phyloP scores from a whole-genome alignment of 2,113 vertebrate genomes.

The Xiphophorus maculatus region DNA sequence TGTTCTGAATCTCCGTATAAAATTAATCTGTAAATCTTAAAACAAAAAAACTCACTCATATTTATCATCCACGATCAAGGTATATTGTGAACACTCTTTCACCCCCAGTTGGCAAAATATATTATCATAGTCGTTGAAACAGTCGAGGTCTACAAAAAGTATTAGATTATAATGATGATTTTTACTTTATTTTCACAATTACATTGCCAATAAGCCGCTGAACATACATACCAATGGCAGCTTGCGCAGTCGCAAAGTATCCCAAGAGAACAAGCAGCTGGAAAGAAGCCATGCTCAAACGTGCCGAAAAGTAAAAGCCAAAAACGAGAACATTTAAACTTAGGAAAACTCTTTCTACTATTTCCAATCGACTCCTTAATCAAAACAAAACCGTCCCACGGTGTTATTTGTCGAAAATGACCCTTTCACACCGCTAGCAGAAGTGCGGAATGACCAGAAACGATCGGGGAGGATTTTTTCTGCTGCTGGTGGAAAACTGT shows the following conservation, averaged over 20 bases:
- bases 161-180: not conserved
- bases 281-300: not conserved
- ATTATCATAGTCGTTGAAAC: constrained; percentile 44
- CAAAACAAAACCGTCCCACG: not conserved
- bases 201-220: accelerated
- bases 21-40: not conserved
- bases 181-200: not conserved
- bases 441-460: not conserved
- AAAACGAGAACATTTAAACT: not conserved
- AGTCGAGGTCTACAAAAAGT: constrained; percentile 41
- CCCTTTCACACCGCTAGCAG: too few relatives aligned
- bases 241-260: not conserved
- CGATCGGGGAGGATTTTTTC: constrained; percentile 22
- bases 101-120: constrained; percentile 54
- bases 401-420: not conserved
- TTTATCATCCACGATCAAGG: accelerated
- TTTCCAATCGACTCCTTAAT: not conserved
- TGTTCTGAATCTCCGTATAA: not conserved
- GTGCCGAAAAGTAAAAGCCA: constrained; percentile 7
- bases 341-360: not conserved
- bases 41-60: not conserved
- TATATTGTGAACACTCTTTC: constrained; percentile 56
- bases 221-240: constrained; percentile 19
- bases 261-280: constrained; percentile 1
- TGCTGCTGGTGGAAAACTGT: not conserved